Evolutionary conservation across 2,113 vertebrate species (phyloP).

Genomic region (Xiphophorus couchianus): DNA sequence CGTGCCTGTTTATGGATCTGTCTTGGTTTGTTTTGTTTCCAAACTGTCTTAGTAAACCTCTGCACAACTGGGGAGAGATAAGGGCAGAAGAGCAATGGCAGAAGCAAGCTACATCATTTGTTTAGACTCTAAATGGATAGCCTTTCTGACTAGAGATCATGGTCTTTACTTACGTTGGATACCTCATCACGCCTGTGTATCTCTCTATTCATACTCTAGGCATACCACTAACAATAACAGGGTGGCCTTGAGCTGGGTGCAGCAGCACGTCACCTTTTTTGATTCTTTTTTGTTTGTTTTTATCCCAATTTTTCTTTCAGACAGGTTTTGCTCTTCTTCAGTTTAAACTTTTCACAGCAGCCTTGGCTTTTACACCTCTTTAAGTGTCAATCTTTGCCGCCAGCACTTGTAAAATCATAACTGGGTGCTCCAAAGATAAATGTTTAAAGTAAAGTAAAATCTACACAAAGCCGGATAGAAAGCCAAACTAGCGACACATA

Average conservation of each 20-base stretch:
- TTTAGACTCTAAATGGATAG: slow-evolving; percentile 52
- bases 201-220: slow-evolving; percentile 4
- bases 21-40: slow-evolving; percentile 31
- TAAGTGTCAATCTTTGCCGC: slow-evolving; percentile 40
- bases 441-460: slow-evolving; percentile 16
- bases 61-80: slow-evolving; percentile 14
- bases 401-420: slow-evolving; percentile 26
- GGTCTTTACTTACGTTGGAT: slow-evolving; percentile 42
- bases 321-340: neutral
- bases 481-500: neutral
- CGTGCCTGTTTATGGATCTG: neutral
- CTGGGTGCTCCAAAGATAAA: slow-evolving; percentile 22
- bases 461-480: slow-evolving; percentile 1
- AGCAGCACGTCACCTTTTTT: slow-evolving; percentile 3
- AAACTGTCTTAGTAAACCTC: neutral
- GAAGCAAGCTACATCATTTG: slow-evolving; percentile 45
- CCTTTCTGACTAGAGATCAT: slow-evolving; percentile 30
- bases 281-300: neutral
- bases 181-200: neutral
- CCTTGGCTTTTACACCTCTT: slow-evolving; percentile 46
- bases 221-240: slow-evolving; percentile 11
- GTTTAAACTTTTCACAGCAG: slow-evolving; percentile 18
- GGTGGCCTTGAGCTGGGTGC: neutral
- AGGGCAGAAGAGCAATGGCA: slow-evolving; percentile 44
- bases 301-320: neutral